phyloP scores from a whole-genome alignment of 2,797 vertebrate species.

The Danionella dracula region DNA sequence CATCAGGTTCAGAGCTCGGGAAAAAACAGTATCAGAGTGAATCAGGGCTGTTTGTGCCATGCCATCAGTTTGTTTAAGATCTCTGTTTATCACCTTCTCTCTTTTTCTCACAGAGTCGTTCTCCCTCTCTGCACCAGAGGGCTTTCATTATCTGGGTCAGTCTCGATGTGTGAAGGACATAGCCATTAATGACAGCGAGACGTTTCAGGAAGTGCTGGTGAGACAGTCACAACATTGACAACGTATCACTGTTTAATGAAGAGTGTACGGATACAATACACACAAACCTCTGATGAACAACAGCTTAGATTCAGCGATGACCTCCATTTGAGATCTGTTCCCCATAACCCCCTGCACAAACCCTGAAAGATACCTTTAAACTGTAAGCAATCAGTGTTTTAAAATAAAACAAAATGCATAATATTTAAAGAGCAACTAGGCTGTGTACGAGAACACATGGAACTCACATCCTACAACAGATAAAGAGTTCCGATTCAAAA shows the following conservation, averaged over 20 bases:
- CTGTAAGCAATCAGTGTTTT: too few relatives aligned
- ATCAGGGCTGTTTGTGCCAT: background rate
- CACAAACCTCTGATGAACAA: background rate
- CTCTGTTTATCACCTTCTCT: background rate
- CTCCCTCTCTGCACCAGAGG: conserved; percentile 77
- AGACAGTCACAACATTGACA: conserved; percentile 44
- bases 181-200: conserved; percentile 81
- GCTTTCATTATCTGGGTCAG: conserved; percentile 90
- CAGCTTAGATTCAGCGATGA: background rate
- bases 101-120: conserved; percentile 76
- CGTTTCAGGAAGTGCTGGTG: conserved; percentile 89
- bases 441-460: too few relatives aligned
- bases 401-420: too few relatives aligned
- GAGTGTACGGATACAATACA: background rate
- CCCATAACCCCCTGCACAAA: too few relatives aligned
- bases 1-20: background rate
- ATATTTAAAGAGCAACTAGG: too few relatives aligned
- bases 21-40: background rate
- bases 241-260: background rate
- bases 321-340: too few relatives aligned
- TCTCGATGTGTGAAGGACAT: conserved; percentile 76
- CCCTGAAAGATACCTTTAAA: too few relatives aligned
- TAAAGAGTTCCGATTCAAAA: too few relatives aligned
- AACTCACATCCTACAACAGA: too few relatives aligned
- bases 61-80: background rate